These are phyloP conservation scores for Fundulus diaphanus DNA, from an alignment of 2,797 vertebrate genomes.

Conservation along the genomic window DNA sequence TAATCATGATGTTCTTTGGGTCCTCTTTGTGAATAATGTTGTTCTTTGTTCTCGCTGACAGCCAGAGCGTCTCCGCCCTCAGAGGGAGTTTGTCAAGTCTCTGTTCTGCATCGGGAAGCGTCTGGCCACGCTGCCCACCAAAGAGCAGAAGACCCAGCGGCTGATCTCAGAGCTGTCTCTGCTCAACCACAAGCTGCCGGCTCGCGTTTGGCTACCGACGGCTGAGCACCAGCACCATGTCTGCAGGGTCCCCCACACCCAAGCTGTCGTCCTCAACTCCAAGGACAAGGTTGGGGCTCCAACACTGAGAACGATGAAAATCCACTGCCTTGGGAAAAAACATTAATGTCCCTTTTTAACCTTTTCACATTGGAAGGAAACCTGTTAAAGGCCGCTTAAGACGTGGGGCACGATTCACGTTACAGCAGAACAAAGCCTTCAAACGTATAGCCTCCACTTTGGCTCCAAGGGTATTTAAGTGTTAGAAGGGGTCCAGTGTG, in stretches of 20 bases:
- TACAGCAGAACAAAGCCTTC: not conserved
- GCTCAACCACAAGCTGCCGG: conserved; percentile 95
- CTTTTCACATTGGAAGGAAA: not conserved
- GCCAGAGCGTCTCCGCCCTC: conserved; percentile 91
- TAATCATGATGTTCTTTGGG: not conserved
- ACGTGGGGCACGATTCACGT: not conserved
- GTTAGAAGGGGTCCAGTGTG: no score
- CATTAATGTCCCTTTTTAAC: no score
- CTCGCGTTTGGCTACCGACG: conserved; percentile 91
- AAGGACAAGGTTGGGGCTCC: conserved; percentile 88
- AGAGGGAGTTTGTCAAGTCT: conserved; percentile 94
- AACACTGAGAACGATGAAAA: not conserved
- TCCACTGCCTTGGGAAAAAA: not conserved
- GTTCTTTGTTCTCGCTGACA: conserved; percentile 39
- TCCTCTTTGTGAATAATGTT: not conserved
- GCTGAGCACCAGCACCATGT: conserved; percentile 88
- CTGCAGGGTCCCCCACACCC: conserved; percentile 84
- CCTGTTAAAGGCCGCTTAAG: not conserved
- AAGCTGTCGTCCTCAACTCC: conserved; percentile 95
- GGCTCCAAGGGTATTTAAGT: no score
- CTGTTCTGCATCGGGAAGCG: conserved; percentile 94
- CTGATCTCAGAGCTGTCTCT: conserved; percentile 93
- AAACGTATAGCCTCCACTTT: not conserved
- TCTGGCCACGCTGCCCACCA: conserved; percentile 92
- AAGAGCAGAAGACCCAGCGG: conserved; percentile 95